Evolutionary conservation across 2,113 vertebrate genomes (phyloP), one percentile per base, ranked within the genome.

Genomic region (Pteronura brasiliensis): DNA sequence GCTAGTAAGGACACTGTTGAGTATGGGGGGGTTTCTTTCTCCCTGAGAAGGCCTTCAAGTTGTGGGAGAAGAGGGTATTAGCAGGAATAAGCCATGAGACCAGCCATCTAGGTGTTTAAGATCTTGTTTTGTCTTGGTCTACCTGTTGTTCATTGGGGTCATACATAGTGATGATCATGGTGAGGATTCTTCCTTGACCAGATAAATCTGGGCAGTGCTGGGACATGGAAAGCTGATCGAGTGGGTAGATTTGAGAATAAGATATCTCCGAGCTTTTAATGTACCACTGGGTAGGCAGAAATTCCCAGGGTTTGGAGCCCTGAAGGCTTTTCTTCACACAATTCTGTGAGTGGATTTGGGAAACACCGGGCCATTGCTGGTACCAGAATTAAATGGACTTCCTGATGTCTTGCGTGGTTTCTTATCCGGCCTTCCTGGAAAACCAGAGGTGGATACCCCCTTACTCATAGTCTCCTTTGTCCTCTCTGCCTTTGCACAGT

Each of bases 401-500:
- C 31, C n/a, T 34, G 67, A 4, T 76, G 12, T 83, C 34, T 14
- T 52, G 15, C 4, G 25, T 36, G 10, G 15, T 55, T 59, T 90
- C 74, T 72, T n/a, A 25, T 20, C 47, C 59, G 25, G 55, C 15
- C 25, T 61, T 69, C 17, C 47, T 69, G 47, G 89, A 92, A 63
- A 34, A 27, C 23, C 52, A 44, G 20, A 91, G 89, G 2, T 5
- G 25, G 84, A n/a, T 34, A 4, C 59, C 11, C 6, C 0, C 77
- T 55, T 71, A 44, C 9, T 42, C 23, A 21, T 9, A n/a, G 0
- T n/a, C 34, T 23, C 7, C 3, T 57, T 67, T 10, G 0, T 39
- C 4, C 47, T 55, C 71, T 89, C 25, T 87, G 72, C 72, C 23
- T 18, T 20, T n/a, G 55, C 67, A 29, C 42, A 47, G 1, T 86